Conservation (phyloP, 2,888 invertebrate genomes). For the Aphrophora alni region DNA sequence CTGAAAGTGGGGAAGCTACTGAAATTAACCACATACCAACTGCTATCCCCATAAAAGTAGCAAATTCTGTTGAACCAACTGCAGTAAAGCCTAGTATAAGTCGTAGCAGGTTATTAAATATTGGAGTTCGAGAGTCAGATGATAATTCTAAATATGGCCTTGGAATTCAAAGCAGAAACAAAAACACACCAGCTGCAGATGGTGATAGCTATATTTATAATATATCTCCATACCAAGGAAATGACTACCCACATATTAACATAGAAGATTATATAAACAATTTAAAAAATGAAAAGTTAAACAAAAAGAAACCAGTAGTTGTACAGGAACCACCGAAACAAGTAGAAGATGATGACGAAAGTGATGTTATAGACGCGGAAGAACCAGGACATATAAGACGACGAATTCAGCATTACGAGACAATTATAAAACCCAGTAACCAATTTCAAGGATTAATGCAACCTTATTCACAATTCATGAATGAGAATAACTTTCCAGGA, state of each 20-base stretch:
- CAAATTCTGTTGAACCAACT: neutral
- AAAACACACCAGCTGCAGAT: slow-evolving; percentile 13
- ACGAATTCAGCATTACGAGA: slow-evolving; percentile 37
- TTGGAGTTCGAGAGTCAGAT: slow-evolving; percentile 28
- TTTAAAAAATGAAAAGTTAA: slow-evolving; percentile 28
- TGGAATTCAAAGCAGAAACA: slow-evolving; percentile 29
- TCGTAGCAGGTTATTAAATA: neutral
- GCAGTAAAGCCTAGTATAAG: neutral
- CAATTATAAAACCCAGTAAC: slow-evolving; percentile 32
- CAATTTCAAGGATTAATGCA: neutral
- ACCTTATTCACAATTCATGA: neutral
- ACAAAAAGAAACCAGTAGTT: slow-evolving; percentile 20
- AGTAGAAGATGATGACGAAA: neutral
- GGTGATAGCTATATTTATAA: neutral
- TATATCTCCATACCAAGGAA: neutral
- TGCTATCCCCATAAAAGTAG: neutral
- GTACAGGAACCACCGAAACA: neutral
- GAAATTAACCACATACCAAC: neutral
- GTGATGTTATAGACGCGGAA: slow-evolving; percentile 13
- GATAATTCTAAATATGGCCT: slow-evolving; percentile 26
- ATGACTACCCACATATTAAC: neutral
- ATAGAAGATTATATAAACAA: slow-evolving; percentile 29
- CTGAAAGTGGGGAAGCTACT: neutral
- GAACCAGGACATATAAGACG: slow-evolving; percentile 26
- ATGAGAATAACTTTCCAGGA: neutral